These are phyloP conservation scores for Chrysogorgia sp. DNA, from an alignment of 92 coral and sea anemone genomes.

Conservation along the genomic window DNA sequence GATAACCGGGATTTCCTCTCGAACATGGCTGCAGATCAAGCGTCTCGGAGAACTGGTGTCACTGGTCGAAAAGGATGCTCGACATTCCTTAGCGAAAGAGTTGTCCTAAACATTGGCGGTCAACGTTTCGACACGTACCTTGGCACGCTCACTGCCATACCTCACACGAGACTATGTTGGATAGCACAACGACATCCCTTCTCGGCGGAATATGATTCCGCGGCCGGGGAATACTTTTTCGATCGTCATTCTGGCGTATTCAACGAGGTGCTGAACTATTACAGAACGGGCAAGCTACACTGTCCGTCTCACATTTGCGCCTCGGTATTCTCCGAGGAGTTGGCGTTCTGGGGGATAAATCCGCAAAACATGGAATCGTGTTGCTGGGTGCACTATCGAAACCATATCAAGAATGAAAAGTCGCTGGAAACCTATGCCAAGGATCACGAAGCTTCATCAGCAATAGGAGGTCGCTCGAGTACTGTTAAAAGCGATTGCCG, in stretches of 20 bases:
- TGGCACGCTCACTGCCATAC: constrained; percentile 74
- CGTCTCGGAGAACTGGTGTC: not conserved
- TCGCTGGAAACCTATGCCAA: constrained; percentile 74
- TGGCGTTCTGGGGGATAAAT: constrained; percentile 97
- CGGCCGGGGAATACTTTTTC: constrained; percentile 85
- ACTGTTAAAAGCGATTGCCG: not conserved
- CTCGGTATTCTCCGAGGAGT: constrained; percentile 80
- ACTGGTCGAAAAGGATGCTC: not conserved
- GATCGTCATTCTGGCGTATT: constrained; percentile 92
- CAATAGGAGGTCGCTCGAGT: constrained; percentile 57
- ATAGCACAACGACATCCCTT: constrained; percentile 90
- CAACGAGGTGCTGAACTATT: constrained; percentile 88
- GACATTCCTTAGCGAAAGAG: constrained; percentile 31
- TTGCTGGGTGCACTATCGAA: constrained; percentile 92
- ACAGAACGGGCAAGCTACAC: constrained; percentile 94
- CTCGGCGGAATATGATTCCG: constrained; percentile 84
- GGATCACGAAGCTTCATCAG: constrained; percentile 30
- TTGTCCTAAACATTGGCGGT: constrained; percentile 87
- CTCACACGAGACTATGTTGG: constrained; percentile 96
- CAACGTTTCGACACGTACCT: constrained; percentile 85
- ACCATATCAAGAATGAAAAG: constrained; percentile 87
- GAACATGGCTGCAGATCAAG: constrained; percentile 19
- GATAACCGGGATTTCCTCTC: not conserved
- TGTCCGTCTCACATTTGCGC: constrained; percentile 93
- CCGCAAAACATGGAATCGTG: constrained; percentile 92